Percentiles rank a stretch among this genome's conserved stretches.
phyloP scores from a whole-genome alignment of 1,140 invertebrate genomes.

The Zaprionus taronus region DNA sequence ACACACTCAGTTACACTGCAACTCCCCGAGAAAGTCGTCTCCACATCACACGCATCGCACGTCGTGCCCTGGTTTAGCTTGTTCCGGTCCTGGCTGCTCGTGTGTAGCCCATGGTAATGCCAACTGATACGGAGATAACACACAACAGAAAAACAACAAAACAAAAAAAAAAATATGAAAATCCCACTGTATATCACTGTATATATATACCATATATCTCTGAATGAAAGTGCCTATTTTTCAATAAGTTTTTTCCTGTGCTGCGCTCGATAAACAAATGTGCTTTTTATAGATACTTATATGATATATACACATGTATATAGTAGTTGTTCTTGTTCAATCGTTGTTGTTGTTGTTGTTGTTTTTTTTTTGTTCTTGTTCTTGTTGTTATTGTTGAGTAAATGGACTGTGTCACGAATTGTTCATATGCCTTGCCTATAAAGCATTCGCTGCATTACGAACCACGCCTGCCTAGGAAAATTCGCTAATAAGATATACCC shows the following conservation, averaged over 20 bases:
- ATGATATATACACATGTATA: not conserved
- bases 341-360: not conserved
- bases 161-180: not conserved
- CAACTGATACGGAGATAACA: conserved; percentile 18
- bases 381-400: not conserved
- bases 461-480: too few species aligned
- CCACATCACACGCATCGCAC: conserved; percentile 25
- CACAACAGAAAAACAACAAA: not conserved
- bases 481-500: too few species aligned
- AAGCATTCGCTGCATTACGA: too few species aligned
- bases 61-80: conserved; percentile 45
- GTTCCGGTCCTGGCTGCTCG: conserved; percentile 37
- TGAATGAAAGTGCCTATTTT: not conserved
- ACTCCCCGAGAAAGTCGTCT: conserved; percentile 16
- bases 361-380: not conserved
- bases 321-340: not conserved
- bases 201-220: not conserved
- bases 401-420: conserved; percentile 5
- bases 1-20: conserved; percentile 33
- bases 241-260: conserved; percentile 9
- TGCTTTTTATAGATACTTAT: conserved; percentile 20
- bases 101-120: conserved; percentile 37
- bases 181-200: not conserved
- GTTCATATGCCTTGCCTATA: not conserved
- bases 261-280: conserved; percentile 10